These are phyloP conservation scores for Anthopleura sola DNA, from an alignment of 64 coral and sea anemone species.

Conservation along the genomic window DNA sequence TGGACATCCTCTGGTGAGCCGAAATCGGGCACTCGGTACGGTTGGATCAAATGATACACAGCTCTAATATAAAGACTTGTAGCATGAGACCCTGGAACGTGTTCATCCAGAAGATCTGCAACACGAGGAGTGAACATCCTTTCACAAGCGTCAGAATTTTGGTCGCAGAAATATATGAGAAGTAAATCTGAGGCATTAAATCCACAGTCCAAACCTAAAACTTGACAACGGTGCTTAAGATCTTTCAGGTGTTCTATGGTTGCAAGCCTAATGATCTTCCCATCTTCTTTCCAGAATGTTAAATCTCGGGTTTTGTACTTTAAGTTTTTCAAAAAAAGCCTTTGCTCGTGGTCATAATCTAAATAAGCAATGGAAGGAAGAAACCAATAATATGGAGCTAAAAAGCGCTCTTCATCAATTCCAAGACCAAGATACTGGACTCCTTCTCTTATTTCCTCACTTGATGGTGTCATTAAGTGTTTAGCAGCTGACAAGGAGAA, in stretches of 20 bases:
- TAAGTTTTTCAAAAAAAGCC: constrained; percentile 42
- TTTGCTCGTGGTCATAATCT: constrained; percentile 50
- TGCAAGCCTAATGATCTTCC: constrained; percentile 15
- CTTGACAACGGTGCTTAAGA: constrained; percentile 37
- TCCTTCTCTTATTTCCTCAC: constrained; percentile 24
- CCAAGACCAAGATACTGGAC: constrained; percentile 39
- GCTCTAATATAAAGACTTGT: constrained; percentile 48
- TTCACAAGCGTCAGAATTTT: constrained; percentile 37
- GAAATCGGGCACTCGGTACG: not conserved
- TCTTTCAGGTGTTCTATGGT: constrained; percentile 47
- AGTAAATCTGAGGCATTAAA: constrained; percentile 22
- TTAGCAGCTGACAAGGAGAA: constrained; percentile 31
- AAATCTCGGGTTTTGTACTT: constrained; percentile 58
- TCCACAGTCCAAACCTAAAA: constrained; percentile 18
- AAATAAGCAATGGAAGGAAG: constrained; percentile 51
- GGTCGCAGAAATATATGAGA: constrained; percentile 27
- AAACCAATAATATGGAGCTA: constrained; percentile 55
- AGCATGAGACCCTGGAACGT: constrained; percentile 50
- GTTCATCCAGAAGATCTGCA: constrained; percentile 59
- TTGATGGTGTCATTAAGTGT: constrained; percentile 21
- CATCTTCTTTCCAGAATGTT: constrained; percentile 38
- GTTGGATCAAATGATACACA: constrained; percentile 7
- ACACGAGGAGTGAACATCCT: constrained; percentile 16
- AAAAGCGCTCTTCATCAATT: constrained; percentile 30
- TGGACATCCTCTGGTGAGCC: constrained; percentile 23